phyloP scores from a whole-genome alignment of 2,113 vertebrate species.

The Callionymus lyra region DNA sequence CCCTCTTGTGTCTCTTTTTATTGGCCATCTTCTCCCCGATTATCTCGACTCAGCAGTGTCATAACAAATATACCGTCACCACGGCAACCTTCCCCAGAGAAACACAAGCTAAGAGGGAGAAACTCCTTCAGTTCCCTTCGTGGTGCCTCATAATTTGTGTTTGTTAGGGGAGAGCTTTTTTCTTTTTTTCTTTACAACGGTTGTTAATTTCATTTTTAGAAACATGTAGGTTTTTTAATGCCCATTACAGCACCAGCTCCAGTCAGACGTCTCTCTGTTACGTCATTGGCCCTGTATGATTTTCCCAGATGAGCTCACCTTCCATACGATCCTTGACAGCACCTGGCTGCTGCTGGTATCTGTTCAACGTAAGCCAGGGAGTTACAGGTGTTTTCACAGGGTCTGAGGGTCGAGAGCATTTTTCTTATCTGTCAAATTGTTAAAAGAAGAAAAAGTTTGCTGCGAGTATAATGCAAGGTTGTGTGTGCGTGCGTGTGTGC shows the following conservation, averaged over 20 bases:
- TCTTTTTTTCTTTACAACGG: neutral
- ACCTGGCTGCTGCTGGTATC: slow-evolving; percentile 29
- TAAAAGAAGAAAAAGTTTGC: too few species aligned
- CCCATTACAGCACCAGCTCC: too few species aligned
- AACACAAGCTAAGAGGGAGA: slow-evolving; percentile 29
- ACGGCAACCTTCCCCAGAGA: slow-evolving; percentile 21
- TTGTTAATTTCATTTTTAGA: slow-evolving; percentile 1
- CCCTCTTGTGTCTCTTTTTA: neutral
- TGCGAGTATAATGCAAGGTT: too few species aligned
- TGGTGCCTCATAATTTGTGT: slow-evolving; percentile 24
- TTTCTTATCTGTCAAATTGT: too few species aligned
- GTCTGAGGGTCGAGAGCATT: too few species aligned
- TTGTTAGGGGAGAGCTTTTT: neutral
- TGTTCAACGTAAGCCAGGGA: slow-evolving; percentile 11
- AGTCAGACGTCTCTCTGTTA: neutral
- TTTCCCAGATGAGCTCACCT: slow-evolving; percentile 42
- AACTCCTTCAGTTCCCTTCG: slow-evolving; percentile 10
- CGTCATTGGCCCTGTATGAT: slow-evolving; percentile 11
- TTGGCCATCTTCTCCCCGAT: slow-evolving; percentile 12
- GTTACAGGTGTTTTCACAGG: neutral
- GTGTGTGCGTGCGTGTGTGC: neutral
- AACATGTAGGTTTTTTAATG: too few species aligned
- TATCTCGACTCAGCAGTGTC: slow-evolving; percentile 12
- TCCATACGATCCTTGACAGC: slow-evolving; percentile 31
- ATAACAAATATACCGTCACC: slow-evolving; percentile 46